Conservation (phyloP, 2,797 vertebrate species). For the Synaphobranchus kaupii region DNA sequence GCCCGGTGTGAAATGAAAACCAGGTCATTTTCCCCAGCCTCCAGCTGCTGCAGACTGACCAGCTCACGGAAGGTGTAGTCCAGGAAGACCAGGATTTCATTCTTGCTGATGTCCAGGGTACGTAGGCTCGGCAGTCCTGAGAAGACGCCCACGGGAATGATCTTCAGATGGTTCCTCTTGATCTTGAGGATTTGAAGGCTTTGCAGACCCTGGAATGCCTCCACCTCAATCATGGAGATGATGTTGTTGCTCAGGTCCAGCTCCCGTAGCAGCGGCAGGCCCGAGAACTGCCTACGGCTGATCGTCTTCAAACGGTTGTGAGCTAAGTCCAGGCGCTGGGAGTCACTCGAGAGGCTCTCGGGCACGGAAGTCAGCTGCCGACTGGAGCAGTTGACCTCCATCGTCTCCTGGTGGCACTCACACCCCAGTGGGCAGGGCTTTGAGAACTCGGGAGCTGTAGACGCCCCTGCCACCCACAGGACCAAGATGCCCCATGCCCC, state of each 20-base stretch:
- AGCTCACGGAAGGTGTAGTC: constrained; percentile 84
- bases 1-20: constrained; percentile 85
- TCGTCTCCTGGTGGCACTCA: constrained; percentile 70
- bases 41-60: constrained; percentile 74
- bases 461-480: constrained; percentile 60
- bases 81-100: constrained; percentile 87
- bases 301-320: constrained; percentile 82
- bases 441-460: constrained; percentile 45
- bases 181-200: constrained; percentile 77
- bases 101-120: constrained; percentile 81
- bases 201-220: constrained; percentile 81
- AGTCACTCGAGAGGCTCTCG: constrained; percentile 73
- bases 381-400: constrained; percentile 78
- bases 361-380: constrained; percentile 78
- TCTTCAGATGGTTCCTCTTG: constrained; percentile 82
- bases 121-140: constrained; percentile 75
- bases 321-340: constrained; percentile 79
- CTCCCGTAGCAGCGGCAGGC: constrained; percentile 77
- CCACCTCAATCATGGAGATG: constrained; percentile 82
- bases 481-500: constrained; percentile 66
- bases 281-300: constrained; percentile 77
- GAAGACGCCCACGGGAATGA: constrained; percentile 82
- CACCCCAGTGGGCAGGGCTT: constrained; percentile 76
- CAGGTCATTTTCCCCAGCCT: constrained; percentile 83
- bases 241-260: constrained; percentile 84